A percentile compares a stretch with the other conserved stretches of the same genome.
phyloP scores from a whole-genome alignment of 2,113 vertebrate genomes.

The Pterocles burchelli region DNA sequence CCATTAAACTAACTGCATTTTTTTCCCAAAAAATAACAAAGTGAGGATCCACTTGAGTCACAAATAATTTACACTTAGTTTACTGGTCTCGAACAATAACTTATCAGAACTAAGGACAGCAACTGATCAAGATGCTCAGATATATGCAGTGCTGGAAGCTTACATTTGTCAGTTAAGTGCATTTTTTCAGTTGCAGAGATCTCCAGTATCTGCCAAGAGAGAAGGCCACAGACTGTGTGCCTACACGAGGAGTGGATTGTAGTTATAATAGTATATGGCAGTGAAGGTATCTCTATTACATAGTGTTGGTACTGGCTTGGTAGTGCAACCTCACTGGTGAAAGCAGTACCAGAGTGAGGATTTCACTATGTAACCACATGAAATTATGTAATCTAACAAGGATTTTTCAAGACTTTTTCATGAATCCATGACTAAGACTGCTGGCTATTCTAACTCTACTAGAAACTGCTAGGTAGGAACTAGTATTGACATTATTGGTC shows the following conservation, averaged over 20 bases:
- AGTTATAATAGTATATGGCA: not conserved
- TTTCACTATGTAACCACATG: not conserved
- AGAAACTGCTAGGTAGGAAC: not conserved
- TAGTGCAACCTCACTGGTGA: not conserved
- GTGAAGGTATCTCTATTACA: not conserved
- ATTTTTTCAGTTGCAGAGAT: not conserved
- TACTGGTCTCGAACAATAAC: not conserved
- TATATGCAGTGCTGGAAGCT: not conserved
- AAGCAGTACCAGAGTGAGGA: not conserved
- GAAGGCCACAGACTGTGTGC: accelerated
- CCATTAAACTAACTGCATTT: not conserved
- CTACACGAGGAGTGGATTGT: not conserved
- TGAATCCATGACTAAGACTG: not conserved
- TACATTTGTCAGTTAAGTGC: not conserved
- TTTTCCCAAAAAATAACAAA: not conserved
- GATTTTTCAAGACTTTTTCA: not conserved
- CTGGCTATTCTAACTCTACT: not conserved
- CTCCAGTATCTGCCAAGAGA: not conserved
- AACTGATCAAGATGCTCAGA: not conserved
- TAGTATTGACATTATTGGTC: not conserved
- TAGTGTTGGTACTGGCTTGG: not conserved
- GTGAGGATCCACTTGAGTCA: not conserved
- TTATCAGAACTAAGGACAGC: not conserved
- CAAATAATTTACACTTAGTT: not conserved
- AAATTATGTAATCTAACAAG: not conserved